These are phyloP conservation scores for Corythornis leucogaster DNA, from an alignment of 2,797 vertebrate genomes.

Conservation along the genomic window DNA sequence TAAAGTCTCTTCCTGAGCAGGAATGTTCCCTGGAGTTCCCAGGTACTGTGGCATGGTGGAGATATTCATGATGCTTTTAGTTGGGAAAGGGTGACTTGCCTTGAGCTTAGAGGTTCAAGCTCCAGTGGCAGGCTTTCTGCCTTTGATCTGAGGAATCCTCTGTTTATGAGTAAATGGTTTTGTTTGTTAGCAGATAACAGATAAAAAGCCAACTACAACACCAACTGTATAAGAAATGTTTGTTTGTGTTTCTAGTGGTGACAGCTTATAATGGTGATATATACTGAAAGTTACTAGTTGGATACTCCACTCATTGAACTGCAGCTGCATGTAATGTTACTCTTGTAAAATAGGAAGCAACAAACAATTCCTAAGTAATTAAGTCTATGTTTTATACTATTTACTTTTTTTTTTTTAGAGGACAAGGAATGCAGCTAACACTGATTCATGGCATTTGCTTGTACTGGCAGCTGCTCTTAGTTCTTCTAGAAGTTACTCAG, in stretches of 20 bases:
- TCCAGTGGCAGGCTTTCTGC: not conserved
- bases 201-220: not conserved
- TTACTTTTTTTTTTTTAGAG: not conserved
- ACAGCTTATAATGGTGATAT: not conserved
- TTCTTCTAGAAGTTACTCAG: not conserved
- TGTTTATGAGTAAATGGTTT: slow-evolving; percentile 7
- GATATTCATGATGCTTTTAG: not conserved
- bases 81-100: not conserved
- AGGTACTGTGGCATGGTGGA: not conserved
- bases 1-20: not conserved
- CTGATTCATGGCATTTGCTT: not conserved
- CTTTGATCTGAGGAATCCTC: not conserved
- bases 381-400: not conserved
- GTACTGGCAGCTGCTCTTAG: not conserved
- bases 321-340: not conserved
- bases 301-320: not conserved
- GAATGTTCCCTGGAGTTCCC: not conserved
- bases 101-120: not conserved
- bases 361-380: not conserved
- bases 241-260: slow-evolving; percentile 19
- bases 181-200: slow-evolving; percentile 13
- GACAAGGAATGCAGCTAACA: not conserved
- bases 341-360: not conserved
- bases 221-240: not conserved
- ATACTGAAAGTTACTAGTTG: not conserved